Conservation (phyloP, 2,113 vertebrate species). For the Rutilus rutilus region DNA sequence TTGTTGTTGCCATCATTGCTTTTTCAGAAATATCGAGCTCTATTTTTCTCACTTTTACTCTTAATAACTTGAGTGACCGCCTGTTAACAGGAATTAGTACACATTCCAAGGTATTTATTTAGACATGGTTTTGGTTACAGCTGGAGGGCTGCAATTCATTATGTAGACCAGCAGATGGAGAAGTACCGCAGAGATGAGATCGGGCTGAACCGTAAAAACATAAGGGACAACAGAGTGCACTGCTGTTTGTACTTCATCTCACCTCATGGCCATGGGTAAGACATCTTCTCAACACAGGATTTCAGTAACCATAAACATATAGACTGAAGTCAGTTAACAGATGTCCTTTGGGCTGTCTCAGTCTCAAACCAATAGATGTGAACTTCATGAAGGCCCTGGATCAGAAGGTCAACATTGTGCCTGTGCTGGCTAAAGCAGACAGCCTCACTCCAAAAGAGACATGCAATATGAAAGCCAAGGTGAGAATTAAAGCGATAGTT, state of each 20-base stretch:
- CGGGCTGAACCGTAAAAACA: slow-evolving; percentile 77
- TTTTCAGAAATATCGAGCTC: not conserved
- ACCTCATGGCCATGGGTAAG: slow-evolving; percentile 78
- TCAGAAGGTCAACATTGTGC: slow-evolving; percentile 78
- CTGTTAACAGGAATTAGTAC: not conserved
- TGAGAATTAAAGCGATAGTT: too few relatives aligned
- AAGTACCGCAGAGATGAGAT: slow-evolving; percentile 78
- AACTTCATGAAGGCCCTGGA: slow-evolving; percentile 76
- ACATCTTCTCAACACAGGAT: not conserved
- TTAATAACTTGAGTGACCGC: not conserved
- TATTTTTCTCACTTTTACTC: not conserved
- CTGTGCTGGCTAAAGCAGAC: slow-evolving; percentile 80
- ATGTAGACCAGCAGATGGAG: slow-evolving; percentile 78
- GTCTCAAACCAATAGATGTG: slow-evolving; percentile 77
- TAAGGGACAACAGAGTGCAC: slow-evolving; percentile 80
- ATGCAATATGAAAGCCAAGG: slow-evolving; percentile 69
- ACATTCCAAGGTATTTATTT: not conserved
- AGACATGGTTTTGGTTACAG: slow-evolving; percentile 54
- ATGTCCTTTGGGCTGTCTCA: slow-evolving; percentile 42
- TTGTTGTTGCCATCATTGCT: not conserved
- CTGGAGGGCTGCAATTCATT: slow-evolving; percentile 71
- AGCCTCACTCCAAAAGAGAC: slow-evolving; percentile 72
- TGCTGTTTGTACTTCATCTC: slow-evolving; percentile 82
- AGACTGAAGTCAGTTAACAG: not conserved
- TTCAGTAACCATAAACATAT: not conserved